A percentile compares a stretch with the other conserved stretches of the same genome.
Evolutionary conservation across 2,888 invertebrate species (phyloP).

Genomic region (Lasius platythorax): DNA sequence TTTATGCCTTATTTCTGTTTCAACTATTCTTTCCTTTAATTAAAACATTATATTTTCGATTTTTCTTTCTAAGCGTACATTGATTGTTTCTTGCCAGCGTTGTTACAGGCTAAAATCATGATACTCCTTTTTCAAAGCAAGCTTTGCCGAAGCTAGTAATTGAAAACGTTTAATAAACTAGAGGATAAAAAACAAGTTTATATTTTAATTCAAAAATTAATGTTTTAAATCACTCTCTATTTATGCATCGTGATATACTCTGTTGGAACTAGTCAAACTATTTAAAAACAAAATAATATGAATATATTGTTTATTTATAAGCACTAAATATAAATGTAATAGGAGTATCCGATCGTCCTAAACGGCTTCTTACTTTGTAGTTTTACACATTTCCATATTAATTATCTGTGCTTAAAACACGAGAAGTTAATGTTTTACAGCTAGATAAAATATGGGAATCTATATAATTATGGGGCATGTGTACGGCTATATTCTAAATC

Average conservation of each 20-base stretch:
- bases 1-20: constrained; percentile 44
- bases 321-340: constrained; percentile 46
- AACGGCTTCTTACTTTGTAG: constrained; percentile 1
- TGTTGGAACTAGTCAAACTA: constrained; percentile 59
- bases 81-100: constrained; percentile 55
- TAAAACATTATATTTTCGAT: constrained; percentile 39
- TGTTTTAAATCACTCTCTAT: constrained; percentile 22
- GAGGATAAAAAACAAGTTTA: not conserved
- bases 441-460: constrained; percentile 17
- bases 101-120: constrained; percentile 56
- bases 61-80: constrained; percentile 1
- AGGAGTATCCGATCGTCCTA: not conserved
- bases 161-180: not conserved
- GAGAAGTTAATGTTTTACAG: constrained; percentile 8
- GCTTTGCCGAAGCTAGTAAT: not conserved
- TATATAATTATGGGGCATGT: not conserved
- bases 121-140: constrained; percentile 33
- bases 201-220: not conserved
- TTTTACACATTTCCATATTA: constrained; percentile 20
- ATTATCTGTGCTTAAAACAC: constrained; percentile 15
- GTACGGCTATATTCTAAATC: constrained; percentile 18
- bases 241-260: constrained; percentile 1
- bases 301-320: constrained; percentile 59
- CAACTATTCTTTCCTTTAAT: constrained; percentile 56
- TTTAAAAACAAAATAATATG: constrained; percentile 20